These are phyloP conservation scores for Morpho achilles DNA, from an alignment of 2,888 invertebrate genomes.

Conservation along the genomic window DNA sequence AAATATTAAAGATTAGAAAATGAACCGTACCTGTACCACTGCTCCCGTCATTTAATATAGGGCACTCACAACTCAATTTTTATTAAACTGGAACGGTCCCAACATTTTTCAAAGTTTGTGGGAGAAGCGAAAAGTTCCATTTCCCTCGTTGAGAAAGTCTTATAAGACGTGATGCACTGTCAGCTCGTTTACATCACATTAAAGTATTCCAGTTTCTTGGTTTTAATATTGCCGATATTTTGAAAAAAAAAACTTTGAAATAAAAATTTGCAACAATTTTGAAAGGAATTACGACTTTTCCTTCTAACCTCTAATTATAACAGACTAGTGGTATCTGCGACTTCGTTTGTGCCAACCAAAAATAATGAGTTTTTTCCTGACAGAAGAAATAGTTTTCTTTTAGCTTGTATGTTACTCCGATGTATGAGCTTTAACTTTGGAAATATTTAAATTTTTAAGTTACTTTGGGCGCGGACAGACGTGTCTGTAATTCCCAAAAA, in stretches of 20 bases:
- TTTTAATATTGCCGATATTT: conserved; percentile 4
- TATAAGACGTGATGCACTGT: conserved; percentile 32
- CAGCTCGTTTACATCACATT: conserved; percentile 37
- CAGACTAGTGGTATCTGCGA: too few relatives aligned
- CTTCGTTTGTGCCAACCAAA: too few relatives aligned
- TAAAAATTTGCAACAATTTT: too few relatives aligned
- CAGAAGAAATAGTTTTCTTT: too few relatives aligned
- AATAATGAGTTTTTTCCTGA: too few relatives aligned
- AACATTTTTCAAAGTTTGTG: conserved; percentile 35
- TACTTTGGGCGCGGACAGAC: too few relatives aligned
- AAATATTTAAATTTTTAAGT: too few relatives aligned
- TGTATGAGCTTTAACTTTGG: too few relatives aligned
- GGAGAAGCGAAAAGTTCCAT: conserved; percentile 34
- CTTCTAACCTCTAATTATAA: too few relatives aligned
- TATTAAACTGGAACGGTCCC: conserved; percentile 36
- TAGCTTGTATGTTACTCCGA: too few relatives aligned
- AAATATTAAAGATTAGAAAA: neutral
- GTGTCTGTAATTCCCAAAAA: too few relatives aligned
- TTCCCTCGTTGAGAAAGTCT: conserved; percentile 35
- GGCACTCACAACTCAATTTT: conserved; percentile 33
- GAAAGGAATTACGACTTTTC: too few relatives aligned
- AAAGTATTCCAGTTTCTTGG: conserved; percentile 26
- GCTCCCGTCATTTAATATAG: conserved; percentile 13
- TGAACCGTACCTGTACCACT: conserved; percentile 11
- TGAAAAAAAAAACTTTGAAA: neutral